A percentile compares a stretch with the other conserved stretches of the same genome.
phyloP scores from a whole-genome alignment of 2,888 invertebrate genomes.

The Prosapia bicincta region DNA sequence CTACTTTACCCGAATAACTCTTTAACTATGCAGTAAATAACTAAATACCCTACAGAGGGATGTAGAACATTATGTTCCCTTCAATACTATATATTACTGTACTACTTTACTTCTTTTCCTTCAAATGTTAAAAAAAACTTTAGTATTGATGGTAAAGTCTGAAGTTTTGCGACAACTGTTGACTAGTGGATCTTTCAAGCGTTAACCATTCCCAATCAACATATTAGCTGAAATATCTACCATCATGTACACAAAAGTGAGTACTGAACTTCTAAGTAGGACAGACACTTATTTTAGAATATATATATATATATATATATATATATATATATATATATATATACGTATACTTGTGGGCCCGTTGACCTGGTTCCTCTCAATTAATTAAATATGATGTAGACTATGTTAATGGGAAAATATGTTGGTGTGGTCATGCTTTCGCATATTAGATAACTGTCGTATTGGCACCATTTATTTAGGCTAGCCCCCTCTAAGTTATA shows the following conservation, averaged over 20 bases:
- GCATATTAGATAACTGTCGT: background rate
- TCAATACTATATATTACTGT: conserved; percentile 8
- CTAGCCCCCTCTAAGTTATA: background rate
- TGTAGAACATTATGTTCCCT: background rate
- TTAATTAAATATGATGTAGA: conserved; percentile 9
- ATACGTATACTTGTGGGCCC: background rate
- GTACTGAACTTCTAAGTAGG: conserved; percentile 1
- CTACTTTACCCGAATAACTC: conserved; percentile 7
- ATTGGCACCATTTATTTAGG: background rate
- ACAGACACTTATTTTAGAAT: no score
- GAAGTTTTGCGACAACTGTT: background rate
- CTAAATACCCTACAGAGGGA: background rate
- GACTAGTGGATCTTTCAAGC: conserved; percentile 3
- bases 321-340: no score
- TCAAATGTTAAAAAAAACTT: background rate
- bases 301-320: no score
- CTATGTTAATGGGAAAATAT: background rate
- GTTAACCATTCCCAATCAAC: conserved; percentile 8
- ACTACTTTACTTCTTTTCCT: conserved; percentile 5
- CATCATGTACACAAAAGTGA: background rate
- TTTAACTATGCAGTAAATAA: background rate
- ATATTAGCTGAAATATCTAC: conserved; percentile 5
- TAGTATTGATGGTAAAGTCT: background rate
- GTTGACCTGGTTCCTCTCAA: background rate
- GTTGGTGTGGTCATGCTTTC: background rate